Evolutionary conservation across 2,797 vertebrate genomes (phyloP).

Genomic region (Sebastes cheni): DNA sequence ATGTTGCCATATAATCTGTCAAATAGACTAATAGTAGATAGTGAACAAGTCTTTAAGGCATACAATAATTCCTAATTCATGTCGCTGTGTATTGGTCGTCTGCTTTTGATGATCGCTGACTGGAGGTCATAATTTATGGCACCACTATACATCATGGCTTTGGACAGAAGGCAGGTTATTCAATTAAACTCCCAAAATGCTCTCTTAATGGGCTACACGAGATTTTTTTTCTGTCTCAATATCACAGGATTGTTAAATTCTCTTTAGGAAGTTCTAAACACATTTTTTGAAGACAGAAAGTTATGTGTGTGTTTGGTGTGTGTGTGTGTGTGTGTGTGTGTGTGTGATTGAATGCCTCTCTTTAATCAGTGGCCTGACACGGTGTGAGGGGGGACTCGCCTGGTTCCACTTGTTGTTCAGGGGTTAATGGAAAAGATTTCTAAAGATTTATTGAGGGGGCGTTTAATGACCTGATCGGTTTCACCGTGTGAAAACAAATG

Average conservation of each 20-base stretch:
- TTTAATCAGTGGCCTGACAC: slow-evolving; percentile 73
- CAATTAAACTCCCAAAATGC: slow-evolving; percentile 26
- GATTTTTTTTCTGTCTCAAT: background rate
- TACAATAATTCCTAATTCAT: slow-evolving; percentile 10
- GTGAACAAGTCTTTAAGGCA: background rate
- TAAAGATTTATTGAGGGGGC: slow-evolving; percentile 83
- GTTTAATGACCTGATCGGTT: slow-evolving; percentile 83
- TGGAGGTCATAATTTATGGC: slow-evolving; percentile 34
- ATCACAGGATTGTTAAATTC: background rate
- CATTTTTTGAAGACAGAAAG: slow-evolving; percentile 25
- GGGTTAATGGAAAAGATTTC: slow-evolving; percentile 79
- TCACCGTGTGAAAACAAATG: slow-evolving; percentile 80
- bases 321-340: slow-evolving; percentile 21
- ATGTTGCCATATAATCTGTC: background rate
- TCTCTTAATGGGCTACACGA: background rate
- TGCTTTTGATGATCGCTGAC: slow-evolving; percentile 37
- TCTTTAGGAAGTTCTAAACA: slow-evolving; percentile 13
- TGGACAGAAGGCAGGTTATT: slow-evolving; percentile 40
- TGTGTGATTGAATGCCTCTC: slow-evolving; percentile 63
- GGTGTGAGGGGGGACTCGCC: slow-evolving; percentile 69
- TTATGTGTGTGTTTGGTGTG: slow-evolving; percentile 8
- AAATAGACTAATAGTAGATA: slow-evolving; percentile 15
- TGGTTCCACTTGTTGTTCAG: slow-evolving; percentile 76
- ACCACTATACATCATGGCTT: slow-evolving; percentile 3
- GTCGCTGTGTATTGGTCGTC: slow-evolving; percentile 5